A percentile compares a stretch with the other conserved stretches of the same genome.
Evolutionary conservation across 2,797 vertebrate genomes (phyloP).

Genomic region (Rhynchotus rufescens): DNA sequence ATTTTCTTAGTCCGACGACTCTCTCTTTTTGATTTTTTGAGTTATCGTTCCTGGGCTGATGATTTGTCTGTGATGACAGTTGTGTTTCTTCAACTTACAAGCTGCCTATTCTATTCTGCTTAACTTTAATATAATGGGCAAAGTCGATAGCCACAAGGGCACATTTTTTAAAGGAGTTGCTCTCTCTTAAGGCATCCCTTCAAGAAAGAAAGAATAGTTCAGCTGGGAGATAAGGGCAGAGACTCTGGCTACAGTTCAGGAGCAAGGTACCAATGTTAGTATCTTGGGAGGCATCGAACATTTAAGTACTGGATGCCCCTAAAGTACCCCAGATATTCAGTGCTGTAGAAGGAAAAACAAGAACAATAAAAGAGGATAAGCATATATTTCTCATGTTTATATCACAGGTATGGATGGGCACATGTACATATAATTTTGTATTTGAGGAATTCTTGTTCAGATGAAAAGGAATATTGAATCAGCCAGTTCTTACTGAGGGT

Average conservation of each 20-base stretch:
- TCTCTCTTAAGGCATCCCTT: not conserved
- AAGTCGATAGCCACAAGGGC: not conserved
- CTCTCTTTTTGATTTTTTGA: not conserved
- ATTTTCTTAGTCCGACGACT: not conserved
- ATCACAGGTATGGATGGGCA: not conserved
- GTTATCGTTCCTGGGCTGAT: not conserved
- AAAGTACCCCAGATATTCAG: not conserved
- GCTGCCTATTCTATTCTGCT: not conserved
- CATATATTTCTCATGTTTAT: not conserved
- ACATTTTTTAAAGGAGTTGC: not conserved
- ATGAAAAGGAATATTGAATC: not conserved
- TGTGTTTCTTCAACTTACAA: rapidly evolving
- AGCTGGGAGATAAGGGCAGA: not conserved
- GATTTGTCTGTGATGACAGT: not conserved
- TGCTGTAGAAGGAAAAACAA: not conserved
- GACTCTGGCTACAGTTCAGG: not conserved
- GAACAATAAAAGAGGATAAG: not conserved
- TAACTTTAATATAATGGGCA: not conserved
- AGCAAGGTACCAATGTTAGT: rapidly evolving
- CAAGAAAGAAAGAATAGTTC: not conserved
- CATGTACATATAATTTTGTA: not conserved
- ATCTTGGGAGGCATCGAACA: rapidly evolving
- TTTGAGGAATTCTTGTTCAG: not conserved
- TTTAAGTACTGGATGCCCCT: too few relatives aligned
- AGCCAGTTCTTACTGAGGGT: not conserved